These are phyloP conservation scores for Drosophila mercatorum DNA, from an alignment of 2,888 invertebrate genomes.

Conservation along the genomic window DNA sequence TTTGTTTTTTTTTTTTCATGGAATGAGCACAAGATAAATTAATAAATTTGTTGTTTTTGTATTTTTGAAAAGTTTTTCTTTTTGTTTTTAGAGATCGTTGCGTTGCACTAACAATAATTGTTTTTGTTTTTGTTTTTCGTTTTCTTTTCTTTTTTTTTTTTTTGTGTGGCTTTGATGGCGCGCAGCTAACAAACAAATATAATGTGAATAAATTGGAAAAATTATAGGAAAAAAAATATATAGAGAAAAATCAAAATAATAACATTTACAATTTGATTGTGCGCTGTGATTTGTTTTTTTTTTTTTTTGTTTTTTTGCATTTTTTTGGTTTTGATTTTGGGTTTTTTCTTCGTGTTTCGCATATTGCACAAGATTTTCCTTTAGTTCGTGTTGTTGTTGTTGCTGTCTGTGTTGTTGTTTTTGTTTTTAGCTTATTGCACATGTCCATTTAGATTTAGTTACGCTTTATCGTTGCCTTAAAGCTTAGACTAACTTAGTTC, in stretches of 20 bases:
- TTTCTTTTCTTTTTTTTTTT: neutral
- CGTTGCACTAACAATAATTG: conserved; percentile 75
- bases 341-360: conserved; percentile 29
- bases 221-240: conserved; percentile 4
- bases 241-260: conserved; percentile 10
- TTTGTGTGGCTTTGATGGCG: conserved; percentile 57
- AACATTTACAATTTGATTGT: conserved; percentile 36
- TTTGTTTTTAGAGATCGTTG: conserved; percentile 73
- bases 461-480: conserved; percentile 37
- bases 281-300: conserved; percentile 29
- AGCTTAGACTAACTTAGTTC: conserved; percentile 43
- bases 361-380: conserved; percentile 40
- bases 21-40: conserved; percentile 79
- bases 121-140: conserved; percentile 26
- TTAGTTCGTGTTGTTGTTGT: conserved; percentile 14
- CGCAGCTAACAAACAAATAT: conserved; percentile 33
- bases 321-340: conserved; percentile 26
- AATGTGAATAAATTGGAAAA: conserved; percentile 15
- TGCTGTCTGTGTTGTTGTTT: conserved; percentile 15
- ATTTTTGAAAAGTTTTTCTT: conserved; percentile 52
- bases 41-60: conserved; percentile 54
- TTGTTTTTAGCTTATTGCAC: conserved; percentile 51
- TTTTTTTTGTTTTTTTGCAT: neutral
- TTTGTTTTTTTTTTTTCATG: conserved; percentile 59
- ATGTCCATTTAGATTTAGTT: conserved; percentile 46